Percentiles rank a stretch among this genome's conserved stretches.
Evolutionary conservation across 2,113 vertebrate genomes (phyloP).

Genomic region (Neogale vison): DNA sequence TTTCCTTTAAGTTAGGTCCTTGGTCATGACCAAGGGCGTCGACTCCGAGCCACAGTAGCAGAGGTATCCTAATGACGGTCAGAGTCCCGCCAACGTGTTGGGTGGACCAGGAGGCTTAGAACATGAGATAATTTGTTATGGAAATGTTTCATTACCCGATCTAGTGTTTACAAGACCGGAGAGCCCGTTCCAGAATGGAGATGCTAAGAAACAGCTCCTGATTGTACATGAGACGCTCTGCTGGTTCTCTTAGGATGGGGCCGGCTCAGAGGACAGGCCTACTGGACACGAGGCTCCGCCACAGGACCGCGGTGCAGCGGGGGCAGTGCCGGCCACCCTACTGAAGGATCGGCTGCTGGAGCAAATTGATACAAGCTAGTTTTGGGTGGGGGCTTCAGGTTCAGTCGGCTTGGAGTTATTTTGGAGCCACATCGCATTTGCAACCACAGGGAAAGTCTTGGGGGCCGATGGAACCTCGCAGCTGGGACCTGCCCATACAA

Average conservation of each 20-base stretch:
- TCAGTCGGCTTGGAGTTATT: neutral
- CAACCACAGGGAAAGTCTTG: conserved; percentile 86
- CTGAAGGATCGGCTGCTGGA: neutral
- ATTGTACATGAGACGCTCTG: rapidly evolving
- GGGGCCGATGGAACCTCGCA: conserved; percentile 83
- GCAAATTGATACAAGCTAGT: neutral
- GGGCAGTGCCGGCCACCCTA: neutral
- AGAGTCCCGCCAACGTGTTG: rapidly evolving
- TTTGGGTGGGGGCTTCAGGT: neutral
- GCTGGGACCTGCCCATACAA: conserved; percentile 86
- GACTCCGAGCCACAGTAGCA: neutral
- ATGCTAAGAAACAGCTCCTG: neutral
- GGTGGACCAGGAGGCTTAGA: neutral
- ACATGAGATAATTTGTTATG: neutral
- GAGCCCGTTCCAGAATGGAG: neutral
- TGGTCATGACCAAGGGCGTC: conserved; percentile 1
- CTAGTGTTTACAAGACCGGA: neutral
- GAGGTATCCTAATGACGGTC: neutral
- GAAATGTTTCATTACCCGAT: rapidly evolving
- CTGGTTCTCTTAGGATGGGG: no score
- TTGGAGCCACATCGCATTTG: conserved; percentile 82
- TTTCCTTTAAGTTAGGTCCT: neutral
- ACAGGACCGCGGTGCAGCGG: neutral
- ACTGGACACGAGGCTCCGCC: neutral
- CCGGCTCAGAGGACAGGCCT: neutral